Evolutionary conservation across 1,140 invertebrate genomes (phyloP).

Genomic region (Coelopa frigida): DNA sequence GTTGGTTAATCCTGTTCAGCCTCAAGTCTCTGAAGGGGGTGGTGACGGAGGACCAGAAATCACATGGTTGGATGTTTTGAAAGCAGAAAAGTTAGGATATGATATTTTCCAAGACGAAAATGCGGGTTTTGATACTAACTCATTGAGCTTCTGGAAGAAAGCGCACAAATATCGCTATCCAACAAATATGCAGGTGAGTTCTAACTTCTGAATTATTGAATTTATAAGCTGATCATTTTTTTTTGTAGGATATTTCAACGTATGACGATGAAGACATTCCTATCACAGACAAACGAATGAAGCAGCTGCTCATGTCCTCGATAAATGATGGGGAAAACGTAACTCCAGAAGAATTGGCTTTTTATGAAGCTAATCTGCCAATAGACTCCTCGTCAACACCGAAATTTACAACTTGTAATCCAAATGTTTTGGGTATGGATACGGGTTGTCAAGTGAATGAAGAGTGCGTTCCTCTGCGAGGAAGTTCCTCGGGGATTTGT

Average conservation of each 20-base stretch:
- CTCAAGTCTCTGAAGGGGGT: too few species aligned
- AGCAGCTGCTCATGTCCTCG: slow-evolving; percentile 28
- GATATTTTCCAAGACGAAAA: slow-evolving; percentile 19
- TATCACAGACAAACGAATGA: slow-evolving; percentile 34
- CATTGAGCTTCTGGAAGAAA: slow-evolving; percentile 39
- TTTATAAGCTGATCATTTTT: not conserved
- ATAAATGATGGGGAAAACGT: slow-evolving; percentile 46
- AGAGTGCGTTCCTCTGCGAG: slow-evolving; percentile 53
- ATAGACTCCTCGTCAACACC: slow-evolving; percentile 13
- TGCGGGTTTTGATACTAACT: not conserved
- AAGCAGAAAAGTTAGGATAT: slow-evolving; percentile 25
- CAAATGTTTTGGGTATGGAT: slow-evolving; percentile 45
- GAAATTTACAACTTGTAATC: slow-evolving; percentile 39
- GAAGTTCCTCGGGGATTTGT: slow-evolving; percentile 59
- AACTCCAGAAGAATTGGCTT: slow-evolving; percentile 36
- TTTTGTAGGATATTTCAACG: slow-evolving; percentile 19
- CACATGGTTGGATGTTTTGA: slow-evolving; percentile 51
- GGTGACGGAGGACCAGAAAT: slow-evolving; percentile 20
- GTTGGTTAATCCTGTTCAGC: slow-evolving; percentile 58
- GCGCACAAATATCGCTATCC: slow-evolving; percentile 24
- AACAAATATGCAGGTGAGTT: slow-evolving; percentile 20
- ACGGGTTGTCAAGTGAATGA: slow-evolving; percentile 56
- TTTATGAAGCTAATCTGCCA: slow-evolving; percentile 17
- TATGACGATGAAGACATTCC: slow-evolving; percentile 41
- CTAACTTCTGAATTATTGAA: not conserved